phyloP scores from a whole-genome alignment of 2,113 vertebrate genomes.

The Heptranchias perlo region DNA sequence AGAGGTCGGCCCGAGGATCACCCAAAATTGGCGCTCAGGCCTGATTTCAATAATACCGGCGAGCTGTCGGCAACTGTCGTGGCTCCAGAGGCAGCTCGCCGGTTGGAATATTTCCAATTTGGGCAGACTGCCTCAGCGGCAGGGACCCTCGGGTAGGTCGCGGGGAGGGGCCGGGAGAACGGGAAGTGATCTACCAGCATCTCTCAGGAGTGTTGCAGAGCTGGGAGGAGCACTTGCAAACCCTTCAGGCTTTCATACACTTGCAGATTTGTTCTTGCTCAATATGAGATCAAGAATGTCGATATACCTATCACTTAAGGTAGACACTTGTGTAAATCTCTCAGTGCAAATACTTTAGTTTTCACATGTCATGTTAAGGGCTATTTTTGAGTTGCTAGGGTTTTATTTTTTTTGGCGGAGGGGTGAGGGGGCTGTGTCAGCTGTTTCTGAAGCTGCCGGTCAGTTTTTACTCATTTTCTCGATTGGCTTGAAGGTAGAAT shows the following conservation, averaged over 20 bases:
- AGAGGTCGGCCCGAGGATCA: not conserved
- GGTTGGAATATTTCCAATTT: not conserved
- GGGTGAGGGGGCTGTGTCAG: not conserved
- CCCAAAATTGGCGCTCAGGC: not conserved
- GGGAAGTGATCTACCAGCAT: no score
- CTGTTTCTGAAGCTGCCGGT: not conserved
- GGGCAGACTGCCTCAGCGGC: not conserved
- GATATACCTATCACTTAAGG: no score
- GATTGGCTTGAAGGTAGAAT: not conserved
- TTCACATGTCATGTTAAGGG: not conserved
- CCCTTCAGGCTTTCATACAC: not conserved
- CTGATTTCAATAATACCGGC: not conserved
- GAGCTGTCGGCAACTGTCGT: no score
- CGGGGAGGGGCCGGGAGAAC: no score
- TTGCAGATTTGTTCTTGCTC: not conserved
- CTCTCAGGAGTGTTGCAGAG: no score
- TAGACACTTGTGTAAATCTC: not conserved
- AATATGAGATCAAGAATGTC: not conserved
- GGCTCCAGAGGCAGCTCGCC: not conserved
- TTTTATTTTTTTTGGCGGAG: not conserved
- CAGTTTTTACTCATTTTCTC: not conserved
- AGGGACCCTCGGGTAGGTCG: no score
- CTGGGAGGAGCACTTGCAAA: not conserved
- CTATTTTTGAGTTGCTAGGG: not conserved
- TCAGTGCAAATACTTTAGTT: not conserved